Base-by-base conservation (phyloP, 2,797 vertebrate species). In the Channallabes apus region DNA sequence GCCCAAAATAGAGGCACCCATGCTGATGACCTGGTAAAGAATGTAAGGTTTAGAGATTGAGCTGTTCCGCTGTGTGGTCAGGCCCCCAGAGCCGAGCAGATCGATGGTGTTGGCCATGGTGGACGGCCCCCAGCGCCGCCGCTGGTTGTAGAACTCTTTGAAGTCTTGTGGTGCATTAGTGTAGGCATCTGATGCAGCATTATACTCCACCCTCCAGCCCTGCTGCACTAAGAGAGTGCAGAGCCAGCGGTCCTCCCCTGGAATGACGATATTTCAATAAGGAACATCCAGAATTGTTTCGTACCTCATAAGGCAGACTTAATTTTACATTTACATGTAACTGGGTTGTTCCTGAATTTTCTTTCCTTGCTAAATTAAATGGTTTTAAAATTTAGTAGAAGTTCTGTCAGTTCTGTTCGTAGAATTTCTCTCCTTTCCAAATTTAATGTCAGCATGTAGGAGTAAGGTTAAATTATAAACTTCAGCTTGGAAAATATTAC, bases 211-310 rank as follows among this genome's bases (percentile, higher is more conserved):
- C 82, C 94, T 94, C 94, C 95, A 96, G 12, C 95, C 95, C 82
- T 95, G 94, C 87, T 94, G 95, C 62, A 95, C 78, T 46, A 96
- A 80, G 59, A 95, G 90, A n/a, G 94, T 95, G 65, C 94, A 95
- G 76, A 96, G 87, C 95, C 95, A 96, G 82, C 95, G 94, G 82
- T 96, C 95, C 83, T 96, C 95, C 41, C 95, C 95, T 96, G 83
- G 51, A 76, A 20, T 32, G n/a, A 56, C 72, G 29, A 56, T 20
- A 56, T 51, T 75, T 18, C n/a, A 56, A 75, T 15, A 54, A 27
- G 46, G 7, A 72, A 41, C 20, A 72, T 68, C 3, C 8, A 4
- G 32, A 46, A n/a, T 15, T 46, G 41, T 72, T 46, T 12, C 35
- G 11, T 24, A 71, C 12, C 22, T 22, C 38, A n/a, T n/a, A 6